Base-by-base conservation (phyloP, 2,797 vertebrate genomes). In the Melanogrammus aeglefinus region DNA sequence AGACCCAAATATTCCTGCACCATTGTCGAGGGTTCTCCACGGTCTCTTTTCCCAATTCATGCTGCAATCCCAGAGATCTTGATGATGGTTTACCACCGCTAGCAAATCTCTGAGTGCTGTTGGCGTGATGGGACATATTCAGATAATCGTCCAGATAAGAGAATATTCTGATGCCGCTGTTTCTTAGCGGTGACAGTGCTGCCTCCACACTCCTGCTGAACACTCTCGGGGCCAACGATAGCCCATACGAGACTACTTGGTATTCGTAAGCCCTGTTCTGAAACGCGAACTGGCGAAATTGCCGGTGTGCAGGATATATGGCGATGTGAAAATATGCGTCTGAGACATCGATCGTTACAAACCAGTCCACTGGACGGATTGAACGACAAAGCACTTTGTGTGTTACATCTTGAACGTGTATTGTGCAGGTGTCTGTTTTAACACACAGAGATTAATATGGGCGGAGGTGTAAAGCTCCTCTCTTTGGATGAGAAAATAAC, bases 71-170 rank as follows among this genome's bases (percentile, higher is more conserved):
- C 4, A 81, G 73, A 33, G 14, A n/a, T 33, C 36, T 6, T 35
- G 18, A 84, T n/a, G 63, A 31, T 78, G 80, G 51, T 24, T 78
- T 70, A 74, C 36, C 44, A 82, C 73, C 14, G 14, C n/a, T 70
- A 10, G 21, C 6, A 0, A 36, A 47, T 78, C 41, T 12, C n/a
- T 77, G 66, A 73, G 14, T 3, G 6, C 21, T 83, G 72, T 47
- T 75, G 33, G 31, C 31, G 31, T 33, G 31, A 33, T 33, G 31
- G 31, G 4, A 33, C 31, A 33, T 33, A 31, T n/a, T 33, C 31
- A 33, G 31, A 27, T 21, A 57, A 8, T 33, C 31, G 3, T 33
- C 3, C 31, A 33, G 31, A 33, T n/a, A 33, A 33, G 31, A 33
- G 31, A 33, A 33, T 33, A 33, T 33, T 33, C 31, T 33, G 31